Percentiles rank a stretch among this genome's conserved stretches.
phyloP scores from a whole-genome alignment of 2,888 invertebrate genomes.

The Steinernema carpocapsae region DNA sequence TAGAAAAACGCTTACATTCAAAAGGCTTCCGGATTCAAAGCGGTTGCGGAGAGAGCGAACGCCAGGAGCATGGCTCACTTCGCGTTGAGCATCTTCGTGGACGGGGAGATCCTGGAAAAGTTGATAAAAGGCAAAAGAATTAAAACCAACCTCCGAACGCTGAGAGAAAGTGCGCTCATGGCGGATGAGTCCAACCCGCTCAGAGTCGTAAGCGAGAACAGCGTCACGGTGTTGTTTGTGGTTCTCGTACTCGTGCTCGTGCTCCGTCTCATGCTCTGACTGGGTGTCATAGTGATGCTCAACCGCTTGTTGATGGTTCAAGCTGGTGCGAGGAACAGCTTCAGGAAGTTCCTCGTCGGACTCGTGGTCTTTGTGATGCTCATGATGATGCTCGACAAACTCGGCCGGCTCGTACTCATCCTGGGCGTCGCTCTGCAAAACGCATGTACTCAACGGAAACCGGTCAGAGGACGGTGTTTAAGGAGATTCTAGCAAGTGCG shows the following conservation, averaged over 20 bases:
- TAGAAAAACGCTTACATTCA: neutral
- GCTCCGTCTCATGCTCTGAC: neutral
- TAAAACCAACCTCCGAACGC: neutral
- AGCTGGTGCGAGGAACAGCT: neutral
- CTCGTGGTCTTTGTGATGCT: neutral
- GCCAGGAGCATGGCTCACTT: neutral
- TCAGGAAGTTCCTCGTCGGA: neutral
- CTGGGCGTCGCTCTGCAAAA: neutral
- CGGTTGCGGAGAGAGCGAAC: conserved; percentile 27
- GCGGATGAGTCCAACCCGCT: neutral
- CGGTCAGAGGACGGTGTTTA: neutral
- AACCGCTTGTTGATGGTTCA: neutral
- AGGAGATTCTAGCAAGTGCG: conserved; percentile 11
- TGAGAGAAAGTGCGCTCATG: neutral
- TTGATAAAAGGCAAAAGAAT: neutral
- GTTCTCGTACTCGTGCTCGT: neutral
- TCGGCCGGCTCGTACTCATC: conserved; percentile 6
- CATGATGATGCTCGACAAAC: neutral
- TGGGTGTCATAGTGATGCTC: neutral
- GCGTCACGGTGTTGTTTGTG: neutral
- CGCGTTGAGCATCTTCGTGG: conserved; percentile 25
- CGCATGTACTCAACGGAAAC: neutral
- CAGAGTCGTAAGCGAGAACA: neutral
- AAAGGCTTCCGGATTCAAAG: conserved; percentile 2
- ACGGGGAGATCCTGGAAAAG: neutral